Evolutionary conservation across 2,113 vertebrate genomes (phyloP), one percentile per base, ranked within the genome.

Genomic region (Calidris pugnax): DNA sequence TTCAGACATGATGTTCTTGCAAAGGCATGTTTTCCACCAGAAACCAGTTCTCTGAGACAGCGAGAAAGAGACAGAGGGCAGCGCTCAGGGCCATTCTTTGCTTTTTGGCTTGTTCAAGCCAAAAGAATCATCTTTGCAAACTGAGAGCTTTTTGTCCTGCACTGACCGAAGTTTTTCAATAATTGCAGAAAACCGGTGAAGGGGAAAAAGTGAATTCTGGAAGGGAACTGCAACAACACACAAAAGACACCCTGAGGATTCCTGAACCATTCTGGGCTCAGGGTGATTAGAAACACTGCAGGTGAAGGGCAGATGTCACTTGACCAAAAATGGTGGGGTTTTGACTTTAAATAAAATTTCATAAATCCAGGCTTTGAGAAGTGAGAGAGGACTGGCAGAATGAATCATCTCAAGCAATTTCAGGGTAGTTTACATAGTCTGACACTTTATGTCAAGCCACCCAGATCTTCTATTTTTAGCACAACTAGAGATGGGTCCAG

Each of bases 341-440:
- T 84, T 94, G 83, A 56, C 74, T 95, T 94, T 86, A 90, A 94
- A 68, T 72, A 93, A 88, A 43, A 51, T 77, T 85, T 92, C 48
- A 87, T 84, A 93, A 92, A 94, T 63, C 80, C n/a, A 56, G 35
- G 39, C 23, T 90, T 64, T 75, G 43, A 53, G 56, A 78, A 77
- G 23, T 9, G 27, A 92, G 72, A 85, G 60, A 59, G 47, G 56
- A 81, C 60, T 78, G 68, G 41, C 56, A 85, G 47, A 94, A 90
- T 84, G 56, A 96, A 94, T 96, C 68, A 93, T 86, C 56, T 33
- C 60, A 77, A 94, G 48, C 35, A 84, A 87, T 88, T 96, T 92
- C 64, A 88, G 48, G 28, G 39, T 48, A 78, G 87, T 94, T 96
- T 94, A 92, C 80, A 78, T 48, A 92, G 92, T 81, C 76, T 86